A percentile compares a stretch with the other conserved stretches of the same genome.
Evolutionary conservation across 1,140 invertebrate genomes (phyloP).

Genomic region (Fragariocoptes setiger): DNA sequence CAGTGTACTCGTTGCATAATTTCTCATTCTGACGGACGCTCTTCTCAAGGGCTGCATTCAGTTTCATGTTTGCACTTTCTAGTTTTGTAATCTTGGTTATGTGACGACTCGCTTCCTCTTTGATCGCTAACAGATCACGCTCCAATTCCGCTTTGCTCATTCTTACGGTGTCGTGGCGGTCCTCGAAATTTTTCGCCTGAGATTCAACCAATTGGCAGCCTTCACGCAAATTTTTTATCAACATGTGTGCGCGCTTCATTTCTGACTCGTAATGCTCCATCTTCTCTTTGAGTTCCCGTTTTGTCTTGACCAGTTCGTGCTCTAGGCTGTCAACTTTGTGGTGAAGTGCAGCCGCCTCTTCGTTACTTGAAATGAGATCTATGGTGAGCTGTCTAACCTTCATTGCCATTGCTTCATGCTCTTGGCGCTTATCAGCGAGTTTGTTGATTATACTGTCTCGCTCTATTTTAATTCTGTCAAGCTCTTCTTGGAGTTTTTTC

Average conservation of each 20-base stretch:
- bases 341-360: background rate
- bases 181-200: background rate
- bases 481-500: background rate
- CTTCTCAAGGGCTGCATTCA: constrained; percentile 26
- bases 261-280: background rate
- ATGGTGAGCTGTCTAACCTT: background rate
- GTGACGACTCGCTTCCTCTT: background rate
- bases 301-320: background rate
- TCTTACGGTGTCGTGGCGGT: background rate
- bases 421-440: background rate
- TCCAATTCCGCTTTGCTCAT: background rate
- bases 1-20: too few relatives aligned
- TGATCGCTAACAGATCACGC: background rate
- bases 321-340: background rate
- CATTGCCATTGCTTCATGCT: background rate
- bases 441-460: background rate
- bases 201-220: background rate
- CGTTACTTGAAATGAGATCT: background rate
- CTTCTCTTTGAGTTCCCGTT: background rate
- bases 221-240: background rate
- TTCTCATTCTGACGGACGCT: constrained; percentile 7
- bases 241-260: background rate
- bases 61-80: background rate
- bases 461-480: background rate
- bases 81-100: background rate